Evolutionary conservation across 92 coral and sea anemone species (phyloP).

Genomic region (Porites cylindrica): DNA sequence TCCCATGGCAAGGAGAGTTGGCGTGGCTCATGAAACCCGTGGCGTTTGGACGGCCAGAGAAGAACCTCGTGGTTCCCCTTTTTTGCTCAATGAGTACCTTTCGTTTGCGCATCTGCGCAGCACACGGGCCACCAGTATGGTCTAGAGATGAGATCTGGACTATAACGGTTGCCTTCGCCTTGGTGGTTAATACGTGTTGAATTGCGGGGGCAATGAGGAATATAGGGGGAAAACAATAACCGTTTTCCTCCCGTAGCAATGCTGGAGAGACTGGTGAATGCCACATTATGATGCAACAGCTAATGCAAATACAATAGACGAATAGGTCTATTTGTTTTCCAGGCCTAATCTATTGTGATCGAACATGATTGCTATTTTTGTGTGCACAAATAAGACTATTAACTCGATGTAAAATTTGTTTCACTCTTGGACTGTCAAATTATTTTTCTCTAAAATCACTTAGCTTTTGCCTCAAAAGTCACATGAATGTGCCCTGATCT

Average conservation of each 20-base stretch:
- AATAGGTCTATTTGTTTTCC: too few relatives aligned
- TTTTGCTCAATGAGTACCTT: neutral
- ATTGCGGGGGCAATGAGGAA: neutral
- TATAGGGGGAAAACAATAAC: slow-evolving; percentile 1
- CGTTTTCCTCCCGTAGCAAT: neutral
- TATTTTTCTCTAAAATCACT: too few relatives aligned
- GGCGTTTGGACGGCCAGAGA: slow-evolving; percentile 1
- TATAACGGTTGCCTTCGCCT: slow-evolving; percentile 13
- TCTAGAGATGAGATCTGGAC: slow-evolving; percentile 27
- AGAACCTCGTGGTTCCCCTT: neutral
- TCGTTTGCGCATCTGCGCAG: neutral
- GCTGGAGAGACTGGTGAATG: too few relatives aligned
- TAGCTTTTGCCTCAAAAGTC: too few relatives aligned
- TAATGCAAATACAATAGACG: too few relatives aligned
- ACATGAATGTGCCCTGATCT: too few relatives aligned
- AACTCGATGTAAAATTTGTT: too few relatives aligned
- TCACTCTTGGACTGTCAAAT: too few relatives aligned
- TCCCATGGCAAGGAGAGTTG: neutral
- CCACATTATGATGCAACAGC: too few relatives aligned
- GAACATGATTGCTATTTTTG: too few relatives aligned
- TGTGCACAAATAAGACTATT: too few relatives aligned
- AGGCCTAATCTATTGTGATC: too few relatives aligned
- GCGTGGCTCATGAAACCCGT: neutral
- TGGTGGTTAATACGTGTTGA: neutral
- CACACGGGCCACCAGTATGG: slow-evolving; percentile 48